Conservation (phyloP, 1,140 invertebrate species). For the Phocides pigmalion region DNA sequence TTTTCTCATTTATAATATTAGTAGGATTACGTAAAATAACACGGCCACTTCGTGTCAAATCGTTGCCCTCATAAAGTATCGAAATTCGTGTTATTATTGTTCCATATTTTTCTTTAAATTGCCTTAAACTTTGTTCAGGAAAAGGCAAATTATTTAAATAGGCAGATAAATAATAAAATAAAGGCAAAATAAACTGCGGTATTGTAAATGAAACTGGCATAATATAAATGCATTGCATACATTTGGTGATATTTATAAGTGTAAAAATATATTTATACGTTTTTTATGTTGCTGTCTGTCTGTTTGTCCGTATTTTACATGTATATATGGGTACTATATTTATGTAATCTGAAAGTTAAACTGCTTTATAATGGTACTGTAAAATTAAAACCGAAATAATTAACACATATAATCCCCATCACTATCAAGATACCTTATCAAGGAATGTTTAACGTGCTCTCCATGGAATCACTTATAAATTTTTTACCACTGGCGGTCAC, state of each 20-base stretch:
- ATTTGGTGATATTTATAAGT: background rate
- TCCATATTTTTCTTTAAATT: slow-evolving; percentile 12
- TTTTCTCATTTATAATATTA: too few species aligned
- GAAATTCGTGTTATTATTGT: background rate
- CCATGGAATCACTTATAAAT: too few species aligned
- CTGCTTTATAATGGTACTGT: too few species aligned
- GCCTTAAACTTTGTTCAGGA: slow-evolving; percentile 7
- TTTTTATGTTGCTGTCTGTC: too few species aligned
- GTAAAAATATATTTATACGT: background rate
- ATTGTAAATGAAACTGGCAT: slow-evolving; percentile 2
- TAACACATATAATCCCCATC: too few species aligned
- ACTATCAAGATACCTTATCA: too few species aligned
- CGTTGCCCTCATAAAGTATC: background rate
- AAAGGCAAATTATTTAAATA: background rate
- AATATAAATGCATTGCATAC: slow-evolving; percentile 5
- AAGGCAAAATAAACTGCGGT: slow-evolving; percentile 11
- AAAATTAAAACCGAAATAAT: too few species aligned
- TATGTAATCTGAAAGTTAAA: too few species aligned
- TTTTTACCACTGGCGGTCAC: too few species aligned
- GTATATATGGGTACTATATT: too few species aligned
- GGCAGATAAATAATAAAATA: slow-evolving; percentile 19
- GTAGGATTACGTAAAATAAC: slow-evolving; percentile 8
- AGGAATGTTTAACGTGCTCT: too few species aligned
- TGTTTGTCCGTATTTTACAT: too few species aligned
- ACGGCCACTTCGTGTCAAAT: background rate